A percentile compares a stretch with the other conserved stretches of the same genome.
These are phyloP conservation scores for Melieria omissa DNA, from an alignment of 2,888 invertebrate species.

Conservation along the genomic window DNA sequence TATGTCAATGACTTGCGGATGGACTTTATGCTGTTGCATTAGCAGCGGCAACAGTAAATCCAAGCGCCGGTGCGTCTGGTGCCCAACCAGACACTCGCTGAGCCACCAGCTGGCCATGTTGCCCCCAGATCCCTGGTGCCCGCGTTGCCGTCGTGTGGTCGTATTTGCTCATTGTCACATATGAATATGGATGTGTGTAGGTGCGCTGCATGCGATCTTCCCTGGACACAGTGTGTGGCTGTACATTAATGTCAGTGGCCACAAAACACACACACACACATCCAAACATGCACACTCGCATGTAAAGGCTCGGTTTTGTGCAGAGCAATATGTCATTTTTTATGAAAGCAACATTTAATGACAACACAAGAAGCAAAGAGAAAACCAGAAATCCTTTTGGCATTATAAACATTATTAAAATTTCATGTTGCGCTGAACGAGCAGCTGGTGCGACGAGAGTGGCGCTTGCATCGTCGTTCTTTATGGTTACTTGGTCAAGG, in stretches of 20 bases:
- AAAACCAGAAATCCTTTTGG: slow-evolving; percentile 58
- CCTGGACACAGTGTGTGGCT: background rate
- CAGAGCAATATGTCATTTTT: slow-evolving; percentile 58
- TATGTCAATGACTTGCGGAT: slow-evolving; percentile 34
- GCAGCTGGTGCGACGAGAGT: background rate
- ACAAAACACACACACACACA: too few relatives aligned
- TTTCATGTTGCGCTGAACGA: slow-evolving; percentile 55
- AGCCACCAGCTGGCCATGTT: background rate
- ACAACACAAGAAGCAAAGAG: slow-evolving; percentile 44
- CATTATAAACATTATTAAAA: slow-evolving; percentile 61
- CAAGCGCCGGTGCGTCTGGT: too few relatives aligned
- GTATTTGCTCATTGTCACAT: too few relatives aligned
- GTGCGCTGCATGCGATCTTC: too few relatives aligned
- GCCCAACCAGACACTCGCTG: background rate
- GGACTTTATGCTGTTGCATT: slow-evolving; percentile 3
- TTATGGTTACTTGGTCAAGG: slow-evolving; percentile 60
- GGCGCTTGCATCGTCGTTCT: slow-evolving; percentile 36
- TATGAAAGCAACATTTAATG: slow-evolving; percentile 53
- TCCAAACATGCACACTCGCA: too few relatives aligned
- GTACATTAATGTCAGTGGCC: background rate
- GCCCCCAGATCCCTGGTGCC: background rate
- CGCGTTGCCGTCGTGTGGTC: too few relatives aligned
- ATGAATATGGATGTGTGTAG: too few relatives aligned
- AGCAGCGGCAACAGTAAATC: too few relatives aligned
- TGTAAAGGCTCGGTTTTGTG: slow-evolving; percentile 49